Evolutionary conservation across 2,888 invertebrate genomes (phyloP).

Genomic region (Drosophila sordidula): DNA sequence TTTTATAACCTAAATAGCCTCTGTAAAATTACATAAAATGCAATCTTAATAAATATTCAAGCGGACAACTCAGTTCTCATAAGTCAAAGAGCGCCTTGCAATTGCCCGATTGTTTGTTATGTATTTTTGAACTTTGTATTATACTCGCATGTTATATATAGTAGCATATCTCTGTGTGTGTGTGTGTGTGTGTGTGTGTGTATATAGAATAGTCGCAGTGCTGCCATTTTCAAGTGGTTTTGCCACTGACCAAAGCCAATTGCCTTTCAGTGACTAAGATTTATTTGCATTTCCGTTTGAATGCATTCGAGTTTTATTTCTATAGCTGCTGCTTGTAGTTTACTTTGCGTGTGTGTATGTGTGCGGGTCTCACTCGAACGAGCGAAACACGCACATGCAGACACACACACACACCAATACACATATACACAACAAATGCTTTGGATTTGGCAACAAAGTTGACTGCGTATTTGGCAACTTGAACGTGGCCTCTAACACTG

Average conservation of each 20-base stretch:
- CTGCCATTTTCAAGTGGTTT: conserved; percentile 38
- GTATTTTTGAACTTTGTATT: conserved; percentile 14
- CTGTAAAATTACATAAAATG: conserved; percentile 25
- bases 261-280: conserved; percentile 74
- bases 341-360: conserved; percentile 22
- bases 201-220: conserved; percentile 17
- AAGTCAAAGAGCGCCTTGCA: conserved; percentile 12
- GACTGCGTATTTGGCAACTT: conserved; percentile 51
- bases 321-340: conserved; percentile 30
- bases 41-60: conserved; percentile 38
- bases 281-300: conserved; percentile 75
- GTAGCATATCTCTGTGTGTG: background rate
- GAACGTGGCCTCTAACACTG: conserved; percentile 35
- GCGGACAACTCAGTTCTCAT: conserved; percentile 19
- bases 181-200: background rate
- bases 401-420: conserved; percentile 11
- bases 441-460: conserved; percentile 46
- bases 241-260: conserved; percentile 68
- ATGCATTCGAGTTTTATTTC: conserved; percentile 71
- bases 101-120: conserved; percentile 15
- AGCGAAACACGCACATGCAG: conserved; percentile 56
- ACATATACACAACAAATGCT: conserved; percentile 20
- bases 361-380: conserved; percentile 17
- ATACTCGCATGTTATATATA: conserved; percentile 4
- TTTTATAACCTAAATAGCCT: conserved; percentile 25